phyloP scores from a whole-genome alignment of 2,797 vertebrate genomes.

The Benthosema pterotum region DNA sequence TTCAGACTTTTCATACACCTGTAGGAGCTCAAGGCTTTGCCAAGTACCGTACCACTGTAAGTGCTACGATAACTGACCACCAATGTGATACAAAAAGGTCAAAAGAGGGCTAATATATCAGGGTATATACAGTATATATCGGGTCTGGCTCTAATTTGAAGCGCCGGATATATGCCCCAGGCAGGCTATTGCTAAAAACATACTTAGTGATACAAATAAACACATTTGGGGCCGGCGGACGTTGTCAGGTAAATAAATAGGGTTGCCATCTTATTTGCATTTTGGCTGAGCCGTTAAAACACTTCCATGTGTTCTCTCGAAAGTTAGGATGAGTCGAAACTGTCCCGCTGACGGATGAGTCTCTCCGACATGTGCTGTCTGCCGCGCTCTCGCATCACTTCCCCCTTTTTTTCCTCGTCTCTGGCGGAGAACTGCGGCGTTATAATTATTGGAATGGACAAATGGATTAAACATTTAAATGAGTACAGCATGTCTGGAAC shows the following conservation, averaged over 20 bases:
- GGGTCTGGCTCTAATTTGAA: no score
- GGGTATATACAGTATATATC: no score
- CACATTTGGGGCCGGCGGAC: conserved; percentile 22
- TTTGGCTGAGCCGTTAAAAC: conserved; percentile 20
- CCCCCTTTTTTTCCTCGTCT: conserved; percentile 8
- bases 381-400: conserved; percentile 10
- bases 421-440: neutral
- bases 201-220: conserved; percentile 5
- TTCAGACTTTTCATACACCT: no score
- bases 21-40: no score
- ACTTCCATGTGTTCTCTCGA: conserved; percentile 3
- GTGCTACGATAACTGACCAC: no score
- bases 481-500: neutral
- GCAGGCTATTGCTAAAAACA: no score
- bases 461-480: conserved; percentile 1
- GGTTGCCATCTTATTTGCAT: conserved; percentile 13
- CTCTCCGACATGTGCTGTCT: neutral
- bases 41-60: no score
- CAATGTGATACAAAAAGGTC: no score
- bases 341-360: neutral
- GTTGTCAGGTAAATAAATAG: conserved; percentile 13
- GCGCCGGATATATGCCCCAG: no score
- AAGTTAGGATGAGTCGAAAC: conserved; percentile 14
- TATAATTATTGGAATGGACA: neutral
- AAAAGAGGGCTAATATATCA: no score